A percentile compares a stretch with the other conserved stretches of the same genome.
phyloP scores from a whole-genome alignment of 37 sponge, comb jelly and placozoan species.

The Geodia barretti region DNA sequence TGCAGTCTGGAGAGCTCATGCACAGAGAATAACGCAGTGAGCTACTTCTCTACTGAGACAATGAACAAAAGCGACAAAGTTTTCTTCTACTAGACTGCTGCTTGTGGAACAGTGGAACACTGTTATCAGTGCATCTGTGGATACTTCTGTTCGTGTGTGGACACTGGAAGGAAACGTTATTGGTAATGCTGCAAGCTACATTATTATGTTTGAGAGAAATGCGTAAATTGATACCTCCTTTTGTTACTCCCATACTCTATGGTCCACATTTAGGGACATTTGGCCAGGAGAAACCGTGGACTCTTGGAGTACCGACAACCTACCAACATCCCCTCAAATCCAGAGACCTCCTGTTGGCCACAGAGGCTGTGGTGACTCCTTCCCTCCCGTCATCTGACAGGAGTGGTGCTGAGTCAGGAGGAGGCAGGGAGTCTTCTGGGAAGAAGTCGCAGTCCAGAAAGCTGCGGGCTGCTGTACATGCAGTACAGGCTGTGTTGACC shows the following conservation, averaged over 20 bases:
- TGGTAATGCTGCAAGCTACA: slow-evolving; percentile 25
- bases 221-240: not conserved
- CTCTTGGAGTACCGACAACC: slow-evolving; percentile 26
- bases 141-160: slow-evolving; percentile 73
- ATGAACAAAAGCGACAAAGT: not conserved
- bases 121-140: slow-evolving; percentile 49
- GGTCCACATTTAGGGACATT: slow-evolving; percentile 48
- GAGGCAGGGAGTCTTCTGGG: not conserved
- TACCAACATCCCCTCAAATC: slow-evolving; percentile 43
- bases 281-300: slow-evolving; percentile 57
- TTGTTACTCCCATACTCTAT: not conserved
- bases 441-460: no score
- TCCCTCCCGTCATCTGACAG: not conserved
- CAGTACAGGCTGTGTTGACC: not conserved
- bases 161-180: slow-evolving; percentile 66
- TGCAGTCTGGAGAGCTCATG: slow-evolving; percentile 54
- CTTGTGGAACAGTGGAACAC: slow-evolving; percentile 43
- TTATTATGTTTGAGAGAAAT: not conserved
- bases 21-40: slow-evolving; percentile 37
- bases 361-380: not conserved
- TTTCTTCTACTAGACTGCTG: slow-evolving; percentile 26
- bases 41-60: not conserved
- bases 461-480: not conserved
- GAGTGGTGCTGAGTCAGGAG: not conserved
- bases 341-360: slow-evolving; percentile 6